Evolutionary conservation across 92 coral and sea anemone genomes (phyloP).

Genomic region (Diadumene lineata): DNA sequence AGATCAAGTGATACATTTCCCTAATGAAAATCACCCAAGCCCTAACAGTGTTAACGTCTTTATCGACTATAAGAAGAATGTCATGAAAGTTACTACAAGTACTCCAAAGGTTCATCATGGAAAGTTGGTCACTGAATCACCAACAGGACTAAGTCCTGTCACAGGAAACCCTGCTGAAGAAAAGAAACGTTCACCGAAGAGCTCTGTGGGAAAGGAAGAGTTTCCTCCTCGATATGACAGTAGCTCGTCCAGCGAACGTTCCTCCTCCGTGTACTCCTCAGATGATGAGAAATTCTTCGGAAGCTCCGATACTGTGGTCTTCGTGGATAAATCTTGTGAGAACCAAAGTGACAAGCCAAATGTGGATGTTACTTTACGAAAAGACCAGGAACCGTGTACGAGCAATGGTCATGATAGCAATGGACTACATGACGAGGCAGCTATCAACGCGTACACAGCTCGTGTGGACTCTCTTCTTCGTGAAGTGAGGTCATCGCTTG

Average conservation of each 20-base stretch:
- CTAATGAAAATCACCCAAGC: slow-evolving; percentile 36
- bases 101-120: slow-evolving; percentile 60
- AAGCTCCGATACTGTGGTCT: slow-evolving; percentile 69
- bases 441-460: slow-evolving; percentile 40
- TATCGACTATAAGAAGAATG: slow-evolving; percentile 68
- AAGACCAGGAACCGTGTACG: slow-evolving; percentile 14
- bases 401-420: slow-evolving; percentile 8
- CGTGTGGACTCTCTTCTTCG: slow-evolving; percentile 67
- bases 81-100: slow-evolving; percentile 56
- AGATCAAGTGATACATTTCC: neutral
- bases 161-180: neutral
- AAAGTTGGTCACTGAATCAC: slow-evolving; percentile 19
- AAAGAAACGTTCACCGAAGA: neutral
- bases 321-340: slow-evolving; percentile 47
- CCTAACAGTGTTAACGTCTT: slow-evolving; percentile 64
- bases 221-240: slow-evolving; percentile 23
- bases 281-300: slow-evolving; percentile 72
- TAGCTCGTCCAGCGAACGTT: slow-evolving; percentile 28
- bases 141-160: slow-evolving; percentile 33
- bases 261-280: slow-evolving; percentile 66
- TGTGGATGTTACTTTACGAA: slow-evolving; percentile 9
- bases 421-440: slow-evolving; percentile 5
- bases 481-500: slow-evolving; percentile 63
- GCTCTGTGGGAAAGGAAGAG: slow-evolving; percentile 13
- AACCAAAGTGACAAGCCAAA: slow-evolving; percentile 27